Conservation (phyloP, 2,797 vertebrate genomes). For the Chaenodraco wilsoni region DNA sequence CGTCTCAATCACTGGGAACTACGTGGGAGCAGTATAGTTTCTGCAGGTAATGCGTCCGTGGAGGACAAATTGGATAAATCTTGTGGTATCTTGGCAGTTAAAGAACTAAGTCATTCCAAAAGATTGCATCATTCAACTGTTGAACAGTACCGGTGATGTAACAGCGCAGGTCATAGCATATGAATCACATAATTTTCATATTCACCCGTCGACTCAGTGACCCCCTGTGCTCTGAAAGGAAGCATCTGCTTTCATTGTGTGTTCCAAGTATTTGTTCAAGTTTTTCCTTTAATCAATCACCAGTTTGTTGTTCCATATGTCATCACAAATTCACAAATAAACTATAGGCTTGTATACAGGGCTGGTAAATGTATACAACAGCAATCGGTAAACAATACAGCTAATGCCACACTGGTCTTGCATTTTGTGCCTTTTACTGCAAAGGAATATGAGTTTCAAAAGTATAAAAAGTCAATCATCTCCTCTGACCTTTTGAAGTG, state of each 20-base stretch:
- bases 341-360: slow-evolving; percentile 21
- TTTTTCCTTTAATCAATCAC: slow-evolving; percentile 27
- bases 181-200: slow-evolving; percentile 2
- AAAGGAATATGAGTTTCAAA: background rate
- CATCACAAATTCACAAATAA: slow-evolving; percentile 22
- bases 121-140: background rate
- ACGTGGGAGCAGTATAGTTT: slow-evolving; percentile 39
- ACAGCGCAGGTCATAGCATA: background rate
- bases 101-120: background rate
- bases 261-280: slow-evolving; percentile 16
- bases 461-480: background rate
- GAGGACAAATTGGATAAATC: slow-evolving; percentile 14
- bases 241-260: slow-evolving; percentile 22
- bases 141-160: no score
- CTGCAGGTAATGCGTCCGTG: slow-evolving; percentile 23
- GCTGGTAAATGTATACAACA: slow-evolving; percentile 34
- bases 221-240: background rate
- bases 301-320: slow-evolving; percentile 29
- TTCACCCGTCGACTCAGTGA: background rate
- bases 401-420: slow-evolving; percentile 11
- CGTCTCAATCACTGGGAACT: slow-evolving; percentile 40
- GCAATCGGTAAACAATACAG: slow-evolving; percentile 12
- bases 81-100: background rate
- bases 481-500: slow-evolving; percentile 92
- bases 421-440: background rate